A percentile compares a stretch with the other conserved stretches of the same genome.
These are phyloP conservation scores for Heterodera filipjevi DNA, from an alignment of 2,888 invertebrate species.

Conservation along the genomic window DNA sequence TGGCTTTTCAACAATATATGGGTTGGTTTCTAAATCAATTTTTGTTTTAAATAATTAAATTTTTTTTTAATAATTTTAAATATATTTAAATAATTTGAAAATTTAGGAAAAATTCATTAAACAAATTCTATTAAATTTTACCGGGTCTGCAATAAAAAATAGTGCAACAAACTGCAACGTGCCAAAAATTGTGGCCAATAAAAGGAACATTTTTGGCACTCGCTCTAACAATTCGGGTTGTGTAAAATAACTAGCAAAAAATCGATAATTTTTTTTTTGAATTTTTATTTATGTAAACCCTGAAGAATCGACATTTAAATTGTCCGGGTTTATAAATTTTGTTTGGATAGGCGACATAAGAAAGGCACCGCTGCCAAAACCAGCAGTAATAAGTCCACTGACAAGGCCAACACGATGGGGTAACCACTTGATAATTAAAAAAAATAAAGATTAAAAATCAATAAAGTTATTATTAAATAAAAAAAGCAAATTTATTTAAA, in stretches of 20 bases:
- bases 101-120: no score
- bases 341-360: constrained; percentile 66
- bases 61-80: background rate
- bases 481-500: no score
- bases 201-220: constrained; percentile 58
- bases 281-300: constrained; percentile 39
- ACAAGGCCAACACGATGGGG: constrained; percentile 64
- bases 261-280: background rate
- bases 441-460: constrained; percentile 19
- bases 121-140: constrained; percentile 4
- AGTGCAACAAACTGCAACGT: constrained; percentile 55
- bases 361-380: constrained; percentile 67
- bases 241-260: constrained; percentile 51
- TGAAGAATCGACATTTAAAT: constrained; percentile 52
- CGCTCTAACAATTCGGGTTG: constrained; percentile 60
- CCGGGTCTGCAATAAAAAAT: constrained; percentile 51
- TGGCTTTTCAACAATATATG: background rate
- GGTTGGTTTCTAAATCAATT: background rate
- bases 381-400: constrained; percentile 66
- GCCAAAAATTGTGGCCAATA: constrained; percentile 53
- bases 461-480: constrained; percentile 4
- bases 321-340: constrained; percentile 58
- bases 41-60: background rate
- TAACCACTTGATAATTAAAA: constrained; percentile 51
- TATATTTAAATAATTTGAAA: no score